phyloP scores from a whole-genome alignment of 1,140 invertebrate species.

The Tetramorium alpestre region DNA sequence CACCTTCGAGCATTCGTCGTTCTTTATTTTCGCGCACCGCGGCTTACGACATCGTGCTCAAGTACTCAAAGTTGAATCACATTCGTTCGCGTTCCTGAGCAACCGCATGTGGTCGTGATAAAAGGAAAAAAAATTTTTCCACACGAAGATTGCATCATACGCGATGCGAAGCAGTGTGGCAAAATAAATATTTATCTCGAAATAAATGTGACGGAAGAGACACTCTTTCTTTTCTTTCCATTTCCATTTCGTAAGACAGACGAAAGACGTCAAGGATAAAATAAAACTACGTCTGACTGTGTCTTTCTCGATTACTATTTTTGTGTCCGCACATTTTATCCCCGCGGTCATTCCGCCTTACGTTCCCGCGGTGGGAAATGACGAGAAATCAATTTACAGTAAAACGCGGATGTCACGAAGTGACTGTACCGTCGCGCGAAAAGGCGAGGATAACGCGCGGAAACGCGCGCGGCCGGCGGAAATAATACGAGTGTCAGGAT shows the following conservation, averaged over 20 bases:
- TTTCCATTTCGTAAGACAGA: not conserved
- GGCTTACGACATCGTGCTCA: not conserved
- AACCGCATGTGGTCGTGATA: too few species aligned
- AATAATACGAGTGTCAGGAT: constrained; percentile 67
- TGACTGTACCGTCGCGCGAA: not conserved
- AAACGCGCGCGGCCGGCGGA: constrained; percentile 62
- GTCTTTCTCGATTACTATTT: not conserved
- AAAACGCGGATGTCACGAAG: constrained; percentile 59
- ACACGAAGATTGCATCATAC: not conserved
- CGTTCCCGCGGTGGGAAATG: constrained; percentile 6
- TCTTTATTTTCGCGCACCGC: constrained; percentile 33
- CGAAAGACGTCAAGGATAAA: not conserved
- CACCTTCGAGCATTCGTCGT: constrained; percentile 9
- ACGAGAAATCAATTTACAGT: constrained; percentile 71
- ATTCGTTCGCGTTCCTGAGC: not conserved
- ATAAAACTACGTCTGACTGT: not conserved
- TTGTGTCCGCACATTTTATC: not conserved
- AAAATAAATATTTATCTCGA: constrained; percentile 24
- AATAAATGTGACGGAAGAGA: not conserved
- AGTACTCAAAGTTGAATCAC: not conserved
- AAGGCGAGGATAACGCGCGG: constrained; percentile 42
- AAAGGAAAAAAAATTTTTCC: not conserved
- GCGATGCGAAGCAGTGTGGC: not conserved
- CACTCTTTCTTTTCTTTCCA: not conserved
- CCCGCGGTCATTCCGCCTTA: constrained; percentile 15